Conservation (phyloP, 1,140 invertebrate species). For the Zaprionus taronus region DNA sequence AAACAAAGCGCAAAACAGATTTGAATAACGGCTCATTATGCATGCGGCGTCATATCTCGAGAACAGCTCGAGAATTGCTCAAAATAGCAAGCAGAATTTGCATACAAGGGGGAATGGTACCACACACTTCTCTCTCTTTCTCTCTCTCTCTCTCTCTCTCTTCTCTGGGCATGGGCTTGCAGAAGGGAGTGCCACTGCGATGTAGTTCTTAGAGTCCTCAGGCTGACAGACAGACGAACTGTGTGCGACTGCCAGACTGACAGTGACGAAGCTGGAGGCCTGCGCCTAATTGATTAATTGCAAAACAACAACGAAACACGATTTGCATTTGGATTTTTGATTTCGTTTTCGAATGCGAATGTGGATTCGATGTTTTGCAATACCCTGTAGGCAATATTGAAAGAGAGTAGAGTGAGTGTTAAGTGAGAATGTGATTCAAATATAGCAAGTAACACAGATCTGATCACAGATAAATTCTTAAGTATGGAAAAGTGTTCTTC, state of each 20-base stretch:
- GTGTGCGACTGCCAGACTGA: constrained; percentile 48
- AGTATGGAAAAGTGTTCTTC: too few species aligned
- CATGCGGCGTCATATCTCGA: constrained; percentile 79
- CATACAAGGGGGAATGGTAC: constrained; percentile 58
- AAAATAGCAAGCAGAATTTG: constrained; percentile 61
- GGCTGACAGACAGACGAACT: constrained; percentile 53
- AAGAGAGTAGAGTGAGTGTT: not conserved
- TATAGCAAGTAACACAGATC: too few species aligned
- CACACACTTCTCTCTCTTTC: too few species aligned
- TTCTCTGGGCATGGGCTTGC: constrained; percentile 22
- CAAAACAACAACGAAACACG: constrained; percentile 77
- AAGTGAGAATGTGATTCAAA: too few species aligned
- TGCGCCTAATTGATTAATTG: constrained; percentile 82
- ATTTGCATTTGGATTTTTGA: constrained; percentile 73
- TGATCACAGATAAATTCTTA: too few species aligned
- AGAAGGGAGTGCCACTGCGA: constrained; percentile 60
- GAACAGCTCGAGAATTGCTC: constrained; percentile 68
- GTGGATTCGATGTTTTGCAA: constrained; percentile 41
- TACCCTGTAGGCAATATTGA: not conserved
- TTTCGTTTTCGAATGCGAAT: constrained; percentile 45
- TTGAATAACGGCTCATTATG: constrained; percentile 81
- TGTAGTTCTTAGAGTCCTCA: constrained; percentile 59
- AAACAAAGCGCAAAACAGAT: constrained; percentile 73
- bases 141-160: not conserved
- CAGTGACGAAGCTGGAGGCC: constrained; percentile 53